Evolutionary conservation across 2,797 vertebrate genomes (phyloP).

Genomic region (Tadarida brasiliensis): DNA sequence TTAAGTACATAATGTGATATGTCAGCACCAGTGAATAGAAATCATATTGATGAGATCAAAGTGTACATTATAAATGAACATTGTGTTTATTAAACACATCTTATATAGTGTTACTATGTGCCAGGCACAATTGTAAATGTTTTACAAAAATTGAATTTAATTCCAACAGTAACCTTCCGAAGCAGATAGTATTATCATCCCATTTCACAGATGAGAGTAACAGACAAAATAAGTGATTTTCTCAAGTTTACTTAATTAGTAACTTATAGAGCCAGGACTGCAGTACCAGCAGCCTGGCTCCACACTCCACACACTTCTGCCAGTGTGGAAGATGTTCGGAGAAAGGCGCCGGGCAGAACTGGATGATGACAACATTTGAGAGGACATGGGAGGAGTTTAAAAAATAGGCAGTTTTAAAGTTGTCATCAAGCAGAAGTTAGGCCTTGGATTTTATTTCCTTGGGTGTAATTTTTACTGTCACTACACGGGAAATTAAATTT

Average conservation of each 20-base stretch:
- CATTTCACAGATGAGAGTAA: constrained; percentile 48
- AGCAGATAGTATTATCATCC: not conserved
- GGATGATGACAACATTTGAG: not conserved
- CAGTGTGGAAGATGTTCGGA: not conserved
- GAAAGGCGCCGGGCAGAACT: not conserved
- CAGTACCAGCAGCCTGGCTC: not conserved
- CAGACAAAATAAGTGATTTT: constrained; percentile 17
- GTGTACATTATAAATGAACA: not conserved
- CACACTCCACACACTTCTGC: not conserved
- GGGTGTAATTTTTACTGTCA: not conserved
- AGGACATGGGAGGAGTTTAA: not conserved
- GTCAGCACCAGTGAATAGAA: not conserved
- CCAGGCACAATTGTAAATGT: not conserved
- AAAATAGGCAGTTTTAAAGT: not conserved
- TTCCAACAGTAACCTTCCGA: not conserved
- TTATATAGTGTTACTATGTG: not conserved
- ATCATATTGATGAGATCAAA: constrained; percentile 8
- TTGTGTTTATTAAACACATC: not conserved
- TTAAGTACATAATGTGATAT: not conserved
- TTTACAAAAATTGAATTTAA: not conserved
- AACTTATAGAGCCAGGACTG: not conserved
- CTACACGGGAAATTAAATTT: not conserved
- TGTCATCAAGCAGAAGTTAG: not conserved
- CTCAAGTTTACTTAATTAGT: not conserved
- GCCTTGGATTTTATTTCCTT: not conserved